Base-by-base conservation (phyloP, 2,888 invertebrate species). In the Dioctria rufipes region DNA sequence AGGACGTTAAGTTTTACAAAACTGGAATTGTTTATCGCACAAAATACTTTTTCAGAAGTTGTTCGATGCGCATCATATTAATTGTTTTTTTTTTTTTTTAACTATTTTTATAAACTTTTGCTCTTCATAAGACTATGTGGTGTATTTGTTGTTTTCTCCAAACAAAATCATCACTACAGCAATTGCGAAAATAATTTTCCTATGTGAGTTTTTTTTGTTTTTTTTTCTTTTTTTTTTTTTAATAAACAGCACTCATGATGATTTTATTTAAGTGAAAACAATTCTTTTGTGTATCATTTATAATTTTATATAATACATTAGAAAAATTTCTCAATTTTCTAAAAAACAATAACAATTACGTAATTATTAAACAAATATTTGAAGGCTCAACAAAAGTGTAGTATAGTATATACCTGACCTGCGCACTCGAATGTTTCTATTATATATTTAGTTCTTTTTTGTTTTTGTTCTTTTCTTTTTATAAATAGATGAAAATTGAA, bases 401-500 rank as follows among this genome's bases (percentile, higher is more conserved):
- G 25, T 25, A 25, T 25, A 1, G 25, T 25, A 25, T 25, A 51
- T 58, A 73, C 58, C 58, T 73, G 73, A 42, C 58, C 58, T 73
- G 73, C 58, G 60, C 25, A 73, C 73, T 58, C 58, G 60, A 58
- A 73, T 73, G 73, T 42, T 60, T 60, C 73, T 73, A 73, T 73
- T 61, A 61, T 61, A 25, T 25, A 25, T 25, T 25, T 60, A 60
- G 5, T 60, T 13, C 25, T 60, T 51, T 51, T 51, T 51, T 51
- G 6, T 51, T 51, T 67, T 67, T 46, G n/a, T 46, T 11, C 54
- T 60, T 58, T 54, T 61, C 6, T 37, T 73, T 73, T 58, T 73
- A 73, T 73, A 73, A 73, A 73, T 73, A 73, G 54, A 73, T 73
- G 73, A 73, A 40, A 73, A 73, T 73, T 73, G 37, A 73, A 73